These are phyloP conservation scores for Meloidogyne exigua DNA, from an alignment of 1,140 invertebrate genomes.

Conservation along the genomic window DNA sequence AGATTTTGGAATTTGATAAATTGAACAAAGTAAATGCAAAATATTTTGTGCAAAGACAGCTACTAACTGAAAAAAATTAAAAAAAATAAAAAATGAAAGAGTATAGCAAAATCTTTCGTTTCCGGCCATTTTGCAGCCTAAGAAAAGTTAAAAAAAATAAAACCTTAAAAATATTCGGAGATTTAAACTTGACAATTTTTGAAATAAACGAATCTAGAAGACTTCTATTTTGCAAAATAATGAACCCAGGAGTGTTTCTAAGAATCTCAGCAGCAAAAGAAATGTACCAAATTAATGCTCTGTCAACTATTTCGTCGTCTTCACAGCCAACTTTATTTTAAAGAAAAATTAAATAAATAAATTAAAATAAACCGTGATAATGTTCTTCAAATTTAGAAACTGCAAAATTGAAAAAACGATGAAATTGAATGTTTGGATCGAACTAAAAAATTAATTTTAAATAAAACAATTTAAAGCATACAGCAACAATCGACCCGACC, in stretches of 20 bases:
- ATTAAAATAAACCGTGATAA: constrained; percentile 5
- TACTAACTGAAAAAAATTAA: constrained; percentile 29
- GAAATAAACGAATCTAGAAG: constrained; percentile 35
- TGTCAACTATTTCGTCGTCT: constrained; percentile 55
- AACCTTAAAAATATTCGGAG: constrained; percentile 42
- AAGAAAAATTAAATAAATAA: not conserved
- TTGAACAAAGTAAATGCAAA: constrained; percentile 69
- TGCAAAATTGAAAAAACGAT: constrained; percentile 28
- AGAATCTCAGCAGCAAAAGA: constrained; percentile 41
- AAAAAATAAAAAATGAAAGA: constrained; percentile 17
- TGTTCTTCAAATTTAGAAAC: constrained; percentile 17
- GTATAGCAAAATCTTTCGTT: not conserved
- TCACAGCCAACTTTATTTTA: not conserved
- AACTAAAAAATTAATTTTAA: constrained; percentile 28
- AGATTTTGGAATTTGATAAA: constrained; percentile 70
- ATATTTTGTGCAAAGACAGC: constrained; percentile 66
- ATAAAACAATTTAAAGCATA: not conserved
- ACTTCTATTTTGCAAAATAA: constrained; percentile 28
- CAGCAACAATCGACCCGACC: not conserved
- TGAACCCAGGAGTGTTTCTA: constrained; percentile 27
- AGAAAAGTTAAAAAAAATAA: not conserved
- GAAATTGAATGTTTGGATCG: constrained; percentile 23
- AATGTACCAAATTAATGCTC: constrained; percentile 53
- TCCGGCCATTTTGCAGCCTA: too few relatives aligned
- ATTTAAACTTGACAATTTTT: constrained; percentile 37